Evolutionary conservation across 2,888 invertebrate genomes (phyloP).

Genomic region (Pharmacophagus antenor): DNA sequence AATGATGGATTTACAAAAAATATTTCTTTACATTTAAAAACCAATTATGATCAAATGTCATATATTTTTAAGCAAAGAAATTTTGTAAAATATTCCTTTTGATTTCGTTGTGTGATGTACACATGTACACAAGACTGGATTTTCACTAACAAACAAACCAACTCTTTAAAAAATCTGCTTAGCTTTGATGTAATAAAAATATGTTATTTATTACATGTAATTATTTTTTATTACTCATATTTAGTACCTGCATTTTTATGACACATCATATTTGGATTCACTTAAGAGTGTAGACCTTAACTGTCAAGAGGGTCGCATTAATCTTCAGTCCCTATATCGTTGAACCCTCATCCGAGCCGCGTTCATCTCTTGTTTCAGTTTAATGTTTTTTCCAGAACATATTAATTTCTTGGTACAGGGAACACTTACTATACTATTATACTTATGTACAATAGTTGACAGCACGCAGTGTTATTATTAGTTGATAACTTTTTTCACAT

Average conservation of each 20-base stretch:
- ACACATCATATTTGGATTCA: conserved; percentile 17
- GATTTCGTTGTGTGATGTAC: no score
- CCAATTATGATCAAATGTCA: no score
- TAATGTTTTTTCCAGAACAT: conserved; percentile 23
- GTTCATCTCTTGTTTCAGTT: conserved; percentile 21
- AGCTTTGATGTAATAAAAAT: neutral
- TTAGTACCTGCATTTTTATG: conserved; percentile 1
- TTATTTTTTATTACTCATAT: neutral
- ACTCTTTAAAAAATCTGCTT: no score
- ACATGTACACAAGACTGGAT: no score
- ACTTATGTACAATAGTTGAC: no score
- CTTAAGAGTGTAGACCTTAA: conserved; percentile 25
- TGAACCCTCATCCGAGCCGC: conserved; percentile 10
- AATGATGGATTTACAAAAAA: no score
- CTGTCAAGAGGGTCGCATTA: conserved; percentile 29
- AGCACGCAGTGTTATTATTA: no score
- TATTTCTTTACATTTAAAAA: no score
- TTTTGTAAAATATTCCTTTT: no score
- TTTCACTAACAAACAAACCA: no score
- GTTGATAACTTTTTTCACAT: no score
- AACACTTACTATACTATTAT: neutral
- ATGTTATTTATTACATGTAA: neutral
- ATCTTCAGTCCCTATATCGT: conserved; percentile 26
- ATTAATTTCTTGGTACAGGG: conserved; percentile 2
- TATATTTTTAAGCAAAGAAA: no score